Evolutionary conservation across 1,140 invertebrate genomes (phyloP).

Genomic region (Melipona quadrifasciata): DNA sequence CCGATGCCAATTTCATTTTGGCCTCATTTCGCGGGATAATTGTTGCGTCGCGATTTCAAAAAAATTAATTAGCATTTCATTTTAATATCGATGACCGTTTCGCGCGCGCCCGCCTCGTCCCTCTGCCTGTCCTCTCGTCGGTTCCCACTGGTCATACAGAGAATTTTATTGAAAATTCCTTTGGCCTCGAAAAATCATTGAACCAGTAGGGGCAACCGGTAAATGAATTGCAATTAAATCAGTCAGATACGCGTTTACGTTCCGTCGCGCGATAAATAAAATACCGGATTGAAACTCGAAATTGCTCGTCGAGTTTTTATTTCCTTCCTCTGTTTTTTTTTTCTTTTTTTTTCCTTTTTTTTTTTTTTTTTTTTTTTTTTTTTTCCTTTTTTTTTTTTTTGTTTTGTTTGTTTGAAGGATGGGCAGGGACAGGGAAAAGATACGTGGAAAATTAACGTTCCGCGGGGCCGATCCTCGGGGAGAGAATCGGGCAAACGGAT

Average conservation of each 20-base stretch:
- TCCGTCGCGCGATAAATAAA: slow-evolving; percentile 6
- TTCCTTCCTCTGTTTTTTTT: background rate
- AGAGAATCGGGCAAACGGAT: background rate
- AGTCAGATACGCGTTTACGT: slow-evolving; percentile 4
- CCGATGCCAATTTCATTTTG: slow-evolving; percentile 24
- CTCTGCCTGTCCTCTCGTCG: background rate
- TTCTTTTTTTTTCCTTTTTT: background rate
- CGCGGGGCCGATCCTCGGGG: background rate
- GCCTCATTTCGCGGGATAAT: slow-evolving; percentile 31
- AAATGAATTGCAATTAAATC: slow-evolving; percentile 30
- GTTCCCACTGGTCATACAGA: too few relatives aligned
- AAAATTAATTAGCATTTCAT: slow-evolving; percentile 46
- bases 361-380: background rate
- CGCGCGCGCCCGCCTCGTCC: background rate
- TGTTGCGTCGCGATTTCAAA: background rate
- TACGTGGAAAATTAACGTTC: background rate
- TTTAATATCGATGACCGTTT: slow-evolving; percentile 23
- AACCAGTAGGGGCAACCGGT: background rate
- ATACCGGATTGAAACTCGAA: background rate
- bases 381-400: background rate
- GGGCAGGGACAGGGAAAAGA: background rate
- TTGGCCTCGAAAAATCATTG: background rate
- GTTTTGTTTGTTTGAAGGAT: background rate
- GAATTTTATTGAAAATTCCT: slow-evolving; percentile 36
- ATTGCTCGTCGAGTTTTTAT: background rate